Base-by-base conservation (phyloP, 2,797 vertebrate species). In the Novumbra hubbsi region DNA sequence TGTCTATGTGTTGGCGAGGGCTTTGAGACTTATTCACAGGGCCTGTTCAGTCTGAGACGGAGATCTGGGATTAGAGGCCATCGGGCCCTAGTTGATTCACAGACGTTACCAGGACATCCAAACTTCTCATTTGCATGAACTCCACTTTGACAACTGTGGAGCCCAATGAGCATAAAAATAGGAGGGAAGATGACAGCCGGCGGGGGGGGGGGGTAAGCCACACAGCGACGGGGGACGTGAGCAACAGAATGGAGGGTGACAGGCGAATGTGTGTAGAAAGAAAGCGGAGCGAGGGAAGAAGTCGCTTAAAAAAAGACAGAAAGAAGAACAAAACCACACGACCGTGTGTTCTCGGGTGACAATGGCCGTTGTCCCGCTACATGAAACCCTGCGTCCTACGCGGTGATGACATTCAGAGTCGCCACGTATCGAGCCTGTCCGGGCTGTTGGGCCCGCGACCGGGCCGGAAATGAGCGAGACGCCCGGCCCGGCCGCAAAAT, bases 341-440 rank as follows among this genome's bases (percentile, higher is more conserved):
- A 91, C 66, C 72, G 81, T n/a, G 88, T 85, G 82, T 84, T 84
- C 81, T 87, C 77, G 69, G 71, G 84, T 84, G 84, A 78, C 69
- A 38, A 32, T 74, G 6, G 21, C 11, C 12, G 21, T 21, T 21
- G 14, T 60, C 55, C 21, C 55, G 4, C n/a, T 5, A 60, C 24
- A 60, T 60, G n/a, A 14, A 6, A 24, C 55, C 8, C 24, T 60
- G 14, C 24, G 12, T 12, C 21, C 55, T 24, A 27, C 55, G 24
- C 5, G 7, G n/a, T 14, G 83, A 89, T 89, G 78, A 86, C 87
- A 88, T 87, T 87, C 86, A 76, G 83, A 85, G 86, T 87, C 64
- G 88, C 89, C 83, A 83, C 76, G 16, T 19, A 49, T 1, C 78
- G 63, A 80, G 82, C 60, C 9, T 45, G 45, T 21, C 67, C 72